phyloP scores from a whole-genome alignment of 2,888 invertebrate genomes.

The Drosophila cyrtoloma region DNA sequence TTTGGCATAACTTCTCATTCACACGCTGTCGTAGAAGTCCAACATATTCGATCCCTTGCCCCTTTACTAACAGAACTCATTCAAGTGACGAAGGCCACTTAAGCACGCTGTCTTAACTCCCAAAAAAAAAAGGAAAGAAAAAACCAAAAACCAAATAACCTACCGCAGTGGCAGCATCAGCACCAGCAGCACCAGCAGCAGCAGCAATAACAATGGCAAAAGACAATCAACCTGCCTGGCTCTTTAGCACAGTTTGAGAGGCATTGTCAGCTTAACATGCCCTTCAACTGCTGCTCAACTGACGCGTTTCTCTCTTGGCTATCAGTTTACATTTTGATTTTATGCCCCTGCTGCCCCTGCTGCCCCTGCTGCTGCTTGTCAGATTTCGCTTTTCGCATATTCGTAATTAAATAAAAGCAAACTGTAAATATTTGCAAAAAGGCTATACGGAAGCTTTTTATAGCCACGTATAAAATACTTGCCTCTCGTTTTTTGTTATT shows the following conservation, averaged over 20 bases:
- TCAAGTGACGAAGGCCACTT: slow-evolving; percentile 66
- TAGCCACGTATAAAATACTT: slow-evolving; percentile 48
- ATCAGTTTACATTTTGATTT: slow-evolving; percentile 73
- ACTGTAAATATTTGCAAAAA: slow-evolving; percentile 79
- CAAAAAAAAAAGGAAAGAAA: slow-evolving; percentile 36
- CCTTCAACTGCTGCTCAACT: slow-evolving; percentile 37
- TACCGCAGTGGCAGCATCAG: slow-evolving; percentile 66
- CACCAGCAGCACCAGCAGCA: slow-evolving; percentile 21
- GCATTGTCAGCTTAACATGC: slow-evolving; percentile 55
- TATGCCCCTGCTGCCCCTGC: slow-evolving; percentile 8
- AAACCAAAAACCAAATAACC: slow-evolving; percentile 66
- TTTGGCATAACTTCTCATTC: slow-evolving; percentile 46
- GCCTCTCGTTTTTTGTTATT: slow-evolving; percentile 19
- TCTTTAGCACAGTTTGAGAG: slow-evolving; percentile 69
- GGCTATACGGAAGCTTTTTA: slow-evolving; percentile 78
- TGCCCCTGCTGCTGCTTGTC: slow-evolving; percentile 25
- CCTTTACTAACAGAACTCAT: slow-evolving; percentile 16
- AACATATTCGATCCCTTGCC: slow-evolving; percentile 4
- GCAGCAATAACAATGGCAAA: slow-evolving; percentile 23
- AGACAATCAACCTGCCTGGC: slow-evolving; percentile 47
- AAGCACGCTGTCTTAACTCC: slow-evolving; percentile 60
- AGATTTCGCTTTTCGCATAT: slow-evolving; percentile 40
- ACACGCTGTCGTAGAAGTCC: slow-evolving; percentile 58
- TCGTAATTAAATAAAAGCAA: slow-evolving; percentile 66
- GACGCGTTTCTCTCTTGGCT: slow-evolving; percentile 43